Base-by-base conservation (phyloP, 2,797 vertebrate species). In the Anguilla pacifica region DNA sequence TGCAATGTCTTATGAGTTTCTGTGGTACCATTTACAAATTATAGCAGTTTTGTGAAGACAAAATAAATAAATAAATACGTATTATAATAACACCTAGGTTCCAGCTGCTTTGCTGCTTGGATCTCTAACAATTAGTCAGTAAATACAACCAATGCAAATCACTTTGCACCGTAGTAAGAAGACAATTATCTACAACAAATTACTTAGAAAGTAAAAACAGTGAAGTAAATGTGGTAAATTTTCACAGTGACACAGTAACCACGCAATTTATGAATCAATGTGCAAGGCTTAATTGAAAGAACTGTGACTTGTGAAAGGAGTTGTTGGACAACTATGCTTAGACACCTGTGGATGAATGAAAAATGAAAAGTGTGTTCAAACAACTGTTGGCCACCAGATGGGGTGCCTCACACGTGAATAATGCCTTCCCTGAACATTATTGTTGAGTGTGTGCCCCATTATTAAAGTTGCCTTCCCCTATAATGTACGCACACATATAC, bases 331-430 rank as follows among this genome's bases (percentile, higher is more conserved):
- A 46, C 19, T 9, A 3, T 82, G 19, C 25, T 49, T 43, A 25
- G 17, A 22, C 74, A 82, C 79, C 79, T 51, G 19, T 25, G 46
- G 9, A 25, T 9, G 35, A 49, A 82, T 22, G 22, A 82, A 49
- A 82, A 49, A 82, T 22, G 22, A 82, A 49, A 82, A 51, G 46
- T 13, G 1, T n/a, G 28, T 22, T 82, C 2, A 51, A 49, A 82
- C 79, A 49, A 49, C 79, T 51, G 1, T n/a, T 51, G 19, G 43
- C 79, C 79, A 46, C 79, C 46, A 82, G 79, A 82, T 82, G 79
- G 79, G 43, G 79, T 82, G 79, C 79, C 79, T 49, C 51, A 82
- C 79, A 49, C 49, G 79, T 31, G 22, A 49, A 22, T 49, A 25
- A 35, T 82, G 43, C 46, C 77, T 82, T 49, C 10, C 43, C 79